phyloP scores from a whole-genome alignment of 2,113 vertebrate species.

The Phalacrocorax carbo region DNA sequence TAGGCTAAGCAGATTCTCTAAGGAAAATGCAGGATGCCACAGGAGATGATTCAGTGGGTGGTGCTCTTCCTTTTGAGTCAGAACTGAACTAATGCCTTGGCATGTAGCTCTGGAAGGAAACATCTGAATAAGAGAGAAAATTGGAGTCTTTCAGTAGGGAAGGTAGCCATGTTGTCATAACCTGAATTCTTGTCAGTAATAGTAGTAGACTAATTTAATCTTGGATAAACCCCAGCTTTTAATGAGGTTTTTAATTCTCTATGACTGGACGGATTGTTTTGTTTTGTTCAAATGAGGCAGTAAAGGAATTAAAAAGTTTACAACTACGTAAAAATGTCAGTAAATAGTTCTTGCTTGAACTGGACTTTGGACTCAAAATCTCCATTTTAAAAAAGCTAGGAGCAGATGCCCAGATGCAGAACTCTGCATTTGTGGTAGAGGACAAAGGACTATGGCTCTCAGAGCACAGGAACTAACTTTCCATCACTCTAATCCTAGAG shows the following conservation, averaged over 20 bases:
- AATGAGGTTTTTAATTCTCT: neutral
- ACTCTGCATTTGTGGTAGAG: neutral
- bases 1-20: neutral
- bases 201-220: neutral
- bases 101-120: neutral
- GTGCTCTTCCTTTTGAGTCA: neutral
- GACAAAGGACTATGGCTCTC: neutral
- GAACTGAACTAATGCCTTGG: neutral
- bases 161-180: neutral
- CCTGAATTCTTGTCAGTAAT: neutral
- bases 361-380: neutral
- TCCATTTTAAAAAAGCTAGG: neutral
- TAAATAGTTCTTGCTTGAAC: neutral
- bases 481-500: neutral
- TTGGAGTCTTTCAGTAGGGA: neutral
- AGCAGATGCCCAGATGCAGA: neutral
- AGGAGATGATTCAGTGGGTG: neutral
- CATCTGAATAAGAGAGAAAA: neutral
- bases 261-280: neutral
- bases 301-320: neutral
- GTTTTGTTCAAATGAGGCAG: neutral
- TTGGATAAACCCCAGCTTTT: neutral
- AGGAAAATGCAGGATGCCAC: neutral
- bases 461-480: neutral
- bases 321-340: neutral